A percentile compares a stretch with the other conserved stretches of the same genome.
These are phyloP conservation scores for Drosophila tristis DNA, from an alignment of 1,140 invertebrate genomes.

Conservation along the genomic window DNA sequence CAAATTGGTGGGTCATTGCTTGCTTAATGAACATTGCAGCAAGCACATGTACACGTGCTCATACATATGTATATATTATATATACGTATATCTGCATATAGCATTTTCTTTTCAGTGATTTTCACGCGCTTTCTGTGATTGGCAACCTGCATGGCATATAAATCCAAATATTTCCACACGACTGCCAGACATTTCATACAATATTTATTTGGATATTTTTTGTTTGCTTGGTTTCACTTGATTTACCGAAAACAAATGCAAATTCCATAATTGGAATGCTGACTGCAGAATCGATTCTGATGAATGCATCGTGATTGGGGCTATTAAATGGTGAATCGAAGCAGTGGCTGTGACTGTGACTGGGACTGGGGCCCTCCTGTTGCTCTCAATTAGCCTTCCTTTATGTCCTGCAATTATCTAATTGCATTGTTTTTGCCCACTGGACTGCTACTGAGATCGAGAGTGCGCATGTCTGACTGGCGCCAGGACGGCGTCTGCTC, in stretches of 20 bases:
- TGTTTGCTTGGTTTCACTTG: constrained; percentile 4
- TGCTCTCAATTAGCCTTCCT: constrained; percentile 34
- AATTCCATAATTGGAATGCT: constrained; percentile 6
- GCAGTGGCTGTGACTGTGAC: neutral
- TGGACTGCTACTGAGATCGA: constrained; percentile 29
- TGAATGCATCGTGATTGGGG: constrained; percentile 24
- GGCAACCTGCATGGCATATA: constrained; percentile 45
- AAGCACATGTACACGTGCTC: constrained; percentile 5
- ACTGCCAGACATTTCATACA: constrained; percentile 20
- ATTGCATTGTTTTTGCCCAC: constrained; percentile 57
- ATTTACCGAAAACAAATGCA: constrained; percentile 33
- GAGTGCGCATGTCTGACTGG: constrained; percentile 75
- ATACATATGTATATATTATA: too few species aligned
- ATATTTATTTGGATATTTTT: constrained; percentile 36
- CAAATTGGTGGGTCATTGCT: constrained; percentile 30
- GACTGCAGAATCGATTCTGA: constrained; percentile 7
- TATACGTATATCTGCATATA: constrained; percentile 17
- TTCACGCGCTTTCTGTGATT: constrained; percentile 39
- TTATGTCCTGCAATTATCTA: constrained; percentile 66
- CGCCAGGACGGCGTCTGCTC: constrained; percentile 75
- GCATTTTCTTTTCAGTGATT: constrained; percentile 19
- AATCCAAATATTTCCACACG: constrained; percentile 37
- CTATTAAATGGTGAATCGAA: constrained; percentile 14
- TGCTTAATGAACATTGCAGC: constrained; percentile 32
- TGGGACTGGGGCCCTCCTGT: constrained; percentile 7